Base-by-base conservation (phyloP, 2,797 vertebrate species). In the Pelodytes ibericus region DNA sequence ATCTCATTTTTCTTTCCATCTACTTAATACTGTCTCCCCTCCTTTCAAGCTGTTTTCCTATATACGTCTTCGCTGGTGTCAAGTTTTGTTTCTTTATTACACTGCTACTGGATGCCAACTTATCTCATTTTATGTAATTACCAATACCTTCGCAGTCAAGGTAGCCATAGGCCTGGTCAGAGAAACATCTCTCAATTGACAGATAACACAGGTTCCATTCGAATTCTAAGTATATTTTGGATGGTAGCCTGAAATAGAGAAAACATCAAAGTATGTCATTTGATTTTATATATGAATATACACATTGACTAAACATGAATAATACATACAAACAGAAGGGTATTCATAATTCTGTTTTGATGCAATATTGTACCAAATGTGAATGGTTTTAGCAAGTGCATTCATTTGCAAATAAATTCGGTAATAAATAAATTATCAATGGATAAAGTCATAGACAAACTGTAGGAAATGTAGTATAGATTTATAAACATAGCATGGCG, bases 1-100 rank as follows among this genome's bases (percentile, higher is more conserved):
- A 82, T 76, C 77, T 81, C 73, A 84, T 83, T 86, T 86, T 80
- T 85, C 83, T 71, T 79, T 49, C 30, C 31, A 26, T 67, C 77
- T 73, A 62, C 13, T 84, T 81, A 74, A 80, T 70, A 31, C 13
- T 3, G 15, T 11, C 10, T 60, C 4, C 62, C 57, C 29, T 7
- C 29, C 61, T 44, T 75, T 4, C 59, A 68, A 11, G 20, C 63
- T 33, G 33, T 76, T 31, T 25, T 63, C 15, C 27, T 24, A 3
- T 64, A 25, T 33, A 58, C 47, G 66, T 25, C 20, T n/a, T 63
- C 41, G 20, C 22, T 26, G 7, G n/a, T 15, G 24, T 77, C 53
- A 31, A 2, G 7, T 41, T n/a, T 56, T 57, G 8, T 49, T 62
- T 76, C 26, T 71, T 71, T 64, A 71, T 76, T 70, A 64, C 36